Conservation (phyloP, 2,113 vertebrate genomes). For the Scomber colias region DNA sequence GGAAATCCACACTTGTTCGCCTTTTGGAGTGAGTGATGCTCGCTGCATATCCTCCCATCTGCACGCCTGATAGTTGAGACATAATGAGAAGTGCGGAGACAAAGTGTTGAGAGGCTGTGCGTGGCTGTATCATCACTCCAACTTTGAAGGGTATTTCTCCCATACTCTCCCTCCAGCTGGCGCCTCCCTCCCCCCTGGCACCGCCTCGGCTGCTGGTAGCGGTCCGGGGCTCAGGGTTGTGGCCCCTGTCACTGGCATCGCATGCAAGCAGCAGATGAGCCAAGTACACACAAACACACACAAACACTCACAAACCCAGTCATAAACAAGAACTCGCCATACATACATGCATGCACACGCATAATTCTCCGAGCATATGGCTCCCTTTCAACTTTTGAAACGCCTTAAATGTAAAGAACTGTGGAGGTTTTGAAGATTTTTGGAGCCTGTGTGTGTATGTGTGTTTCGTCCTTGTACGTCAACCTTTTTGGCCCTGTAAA, state of each 20-base stretch:
- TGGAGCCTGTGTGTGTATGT: not conserved
- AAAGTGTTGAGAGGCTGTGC: conserved; percentile 55
- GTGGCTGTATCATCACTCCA: conserved; percentile 58
- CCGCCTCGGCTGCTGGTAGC: conserved; percentile 51
- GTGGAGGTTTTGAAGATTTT: not conserved
- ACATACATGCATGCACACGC: conserved; percentile 11
- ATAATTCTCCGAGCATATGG: conserved; percentile 32
- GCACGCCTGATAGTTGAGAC: conserved; percentile 49
- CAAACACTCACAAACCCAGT: conserved; percentile 8
- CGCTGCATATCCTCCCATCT: conserved; percentile 62
- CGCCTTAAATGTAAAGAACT: not conserved
- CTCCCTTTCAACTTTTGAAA: conserved; percentile 2
- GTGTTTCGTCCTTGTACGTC: conserved; percentile 2
- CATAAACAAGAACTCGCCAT: not conserved
- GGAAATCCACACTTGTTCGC: conserved; percentile 49
- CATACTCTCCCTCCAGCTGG: conserved; percentile 69
- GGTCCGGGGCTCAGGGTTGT: conserved; percentile 52
- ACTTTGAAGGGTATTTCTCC: conserved; percentile 69
- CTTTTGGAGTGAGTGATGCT: conserved; percentile 60
- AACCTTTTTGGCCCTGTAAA: not conserved
- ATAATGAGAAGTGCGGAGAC: conserved; percentile 66
- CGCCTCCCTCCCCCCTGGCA: conserved; percentile 51
- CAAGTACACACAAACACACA: conserved; percentile 24
- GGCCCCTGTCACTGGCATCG: conserved; percentile 57
- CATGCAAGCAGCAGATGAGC: conserved; percentile 43